Conservation (phyloP, 2,888 invertebrate species). For the Perizoma flavofasciatum region DNA sequence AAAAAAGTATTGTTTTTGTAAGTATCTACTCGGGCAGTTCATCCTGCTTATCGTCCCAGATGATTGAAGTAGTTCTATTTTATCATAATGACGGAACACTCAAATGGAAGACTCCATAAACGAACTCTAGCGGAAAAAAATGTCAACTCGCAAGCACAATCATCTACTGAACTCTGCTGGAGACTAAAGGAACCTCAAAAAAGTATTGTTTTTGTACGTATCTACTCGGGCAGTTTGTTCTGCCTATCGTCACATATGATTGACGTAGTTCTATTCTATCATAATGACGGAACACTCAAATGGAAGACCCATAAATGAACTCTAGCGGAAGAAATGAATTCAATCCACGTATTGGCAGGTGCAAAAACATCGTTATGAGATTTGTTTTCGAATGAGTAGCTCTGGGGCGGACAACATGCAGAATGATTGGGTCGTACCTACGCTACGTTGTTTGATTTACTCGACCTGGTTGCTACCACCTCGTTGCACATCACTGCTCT, state of each 20-base stretch:
- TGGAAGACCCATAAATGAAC: conserved; percentile 25
- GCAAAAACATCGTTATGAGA: conserved; percentile 34
- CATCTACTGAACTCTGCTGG: too few species aligned
- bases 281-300: conserved; percentile 3
- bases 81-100: neutral
- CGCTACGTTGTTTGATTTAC: conserved; percentile 73
- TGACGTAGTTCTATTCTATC: too few species aligned
- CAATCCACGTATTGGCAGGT: conserved; percentile 24
- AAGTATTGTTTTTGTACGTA: too few species aligned
- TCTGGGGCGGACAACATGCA: conserved; percentile 47
- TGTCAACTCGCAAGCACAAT: too few species aligned
- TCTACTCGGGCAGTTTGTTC: too few species aligned
- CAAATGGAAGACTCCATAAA: conserved; percentile 24
- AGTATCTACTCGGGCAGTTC: too few species aligned
- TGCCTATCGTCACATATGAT: too few species aligned
- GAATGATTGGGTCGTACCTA: conserved; percentile 57
- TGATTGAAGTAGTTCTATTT: too few species aligned
- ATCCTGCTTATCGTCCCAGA: too few species aligned
- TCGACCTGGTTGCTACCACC: conserved; percentile 58
- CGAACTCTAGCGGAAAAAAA: conserved; percentile 24
- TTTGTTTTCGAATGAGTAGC: conserved; percentile 50
- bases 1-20: too few species aligned
- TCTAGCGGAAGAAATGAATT: conserved; percentile 26
- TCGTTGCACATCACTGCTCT: conserved; percentile 54
- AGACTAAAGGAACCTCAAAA: too few species aligned